These are phyloP conservation scores for Drosophila neocordata DNA, from an alignment of 1,140 invertebrate genomes.

Conservation along the genomic window DNA sequence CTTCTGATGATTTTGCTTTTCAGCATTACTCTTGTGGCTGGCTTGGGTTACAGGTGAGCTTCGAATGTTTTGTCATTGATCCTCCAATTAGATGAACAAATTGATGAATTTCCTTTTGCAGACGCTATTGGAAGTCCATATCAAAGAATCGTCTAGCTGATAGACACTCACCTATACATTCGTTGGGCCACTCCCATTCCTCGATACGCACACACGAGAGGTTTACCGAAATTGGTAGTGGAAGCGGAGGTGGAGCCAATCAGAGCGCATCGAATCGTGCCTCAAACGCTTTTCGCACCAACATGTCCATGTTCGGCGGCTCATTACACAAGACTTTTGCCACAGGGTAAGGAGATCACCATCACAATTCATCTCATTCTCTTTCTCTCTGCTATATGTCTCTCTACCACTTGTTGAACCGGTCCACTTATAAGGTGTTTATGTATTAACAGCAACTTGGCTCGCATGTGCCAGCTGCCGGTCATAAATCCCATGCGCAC, in stretches of 20 bases:
- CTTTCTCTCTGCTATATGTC: not conserved
- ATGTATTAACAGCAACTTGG: slow-evolving; percentile 71
- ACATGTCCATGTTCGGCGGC: slow-evolving; percentile 85
- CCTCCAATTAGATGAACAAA: slow-evolving; percentile 16
- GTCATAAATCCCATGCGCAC: slow-evolving; percentile 82
- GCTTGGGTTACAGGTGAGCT: slow-evolving; percentile 87
- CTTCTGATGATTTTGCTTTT: slow-evolving; percentile 88
- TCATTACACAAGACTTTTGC: slow-evolving; percentile 86
- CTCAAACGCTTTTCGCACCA: slow-evolving; percentile 76
- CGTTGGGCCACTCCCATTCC: slow-evolving; percentile 75
- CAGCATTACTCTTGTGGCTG: slow-evolving; percentile 86
- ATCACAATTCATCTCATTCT: not conserved
- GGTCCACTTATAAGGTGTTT: slow-evolving; percentile 53
- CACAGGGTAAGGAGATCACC: slow-evolving; percentile 83
- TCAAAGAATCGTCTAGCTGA: slow-evolving; percentile 87
- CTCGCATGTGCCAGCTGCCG: slow-evolving; percentile 82
- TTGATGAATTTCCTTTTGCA: slow-evolving; percentile 44
- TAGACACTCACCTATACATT: slow-evolving; percentile 80
- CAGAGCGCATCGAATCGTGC: slow-evolving; percentile 73
- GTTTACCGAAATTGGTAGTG: slow-evolving; percentile 73
- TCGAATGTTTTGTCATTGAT: not conserved
- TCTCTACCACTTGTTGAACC: slow-evolving; percentile 30
- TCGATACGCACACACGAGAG: slow-evolving; percentile 81
- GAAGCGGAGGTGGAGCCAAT: slow-evolving; percentile 46
- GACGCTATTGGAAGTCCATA: slow-evolving; percentile 88